Evolutionary conservation across 2,113 vertebrate species (phyloP).

Genomic region (Mustela lutreola): DNA sequence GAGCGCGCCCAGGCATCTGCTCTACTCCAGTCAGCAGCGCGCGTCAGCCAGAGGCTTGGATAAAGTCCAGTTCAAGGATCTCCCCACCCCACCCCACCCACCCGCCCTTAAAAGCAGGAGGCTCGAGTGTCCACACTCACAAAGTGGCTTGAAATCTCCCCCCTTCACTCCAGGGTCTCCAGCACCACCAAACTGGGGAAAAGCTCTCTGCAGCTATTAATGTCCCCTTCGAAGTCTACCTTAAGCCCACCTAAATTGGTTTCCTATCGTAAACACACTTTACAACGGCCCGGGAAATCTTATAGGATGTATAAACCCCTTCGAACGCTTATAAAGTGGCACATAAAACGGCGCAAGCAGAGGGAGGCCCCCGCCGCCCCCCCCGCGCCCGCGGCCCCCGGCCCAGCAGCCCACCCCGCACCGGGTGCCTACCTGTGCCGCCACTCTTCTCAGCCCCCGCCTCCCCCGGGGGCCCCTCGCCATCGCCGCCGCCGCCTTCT

Average conservation of each 20-base stretch:
- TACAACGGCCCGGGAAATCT: slow-evolving; percentile 96
- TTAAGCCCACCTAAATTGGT: slow-evolving; percentile 92
- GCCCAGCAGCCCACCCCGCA: slow-evolving; percentile 83
- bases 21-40: slow-evolving; percentile 4
- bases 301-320: slow-evolving; percentile 99
- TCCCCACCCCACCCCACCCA: neutral
- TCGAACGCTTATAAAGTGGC: slow-evolving; percentile 99
- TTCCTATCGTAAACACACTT: slow-evolving; percentile 98
- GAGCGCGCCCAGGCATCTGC: slow-evolving; percentile 19
- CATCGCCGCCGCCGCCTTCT: slow-evolving; percentile 87
- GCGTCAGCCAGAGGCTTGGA: slow-evolving; percentile 71
- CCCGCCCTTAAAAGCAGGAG: neutral
- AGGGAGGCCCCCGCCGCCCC: slow-evolving; percentile 87
- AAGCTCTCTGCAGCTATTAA: slow-evolving; percentile 84
- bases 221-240: slow-evolving; percentile 88
- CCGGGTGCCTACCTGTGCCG: slow-evolving; percentile 90
- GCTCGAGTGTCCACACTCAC: neutral
- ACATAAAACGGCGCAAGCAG: slow-evolving; percentile 93
- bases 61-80: slow-evolving; percentile 75
- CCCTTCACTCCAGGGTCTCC: neutral
- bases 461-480: slow-evolving; percentile 93
- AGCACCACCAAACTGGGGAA: slow-evolving; percentile 64
- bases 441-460: slow-evolving; percentile 93
- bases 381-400: slow-evolving; percentile 83
- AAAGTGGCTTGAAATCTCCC: slow-evolving; percentile 69